Conservation (phyloP, 2,888 invertebrate species). For the Papilio gigon region DNA sequence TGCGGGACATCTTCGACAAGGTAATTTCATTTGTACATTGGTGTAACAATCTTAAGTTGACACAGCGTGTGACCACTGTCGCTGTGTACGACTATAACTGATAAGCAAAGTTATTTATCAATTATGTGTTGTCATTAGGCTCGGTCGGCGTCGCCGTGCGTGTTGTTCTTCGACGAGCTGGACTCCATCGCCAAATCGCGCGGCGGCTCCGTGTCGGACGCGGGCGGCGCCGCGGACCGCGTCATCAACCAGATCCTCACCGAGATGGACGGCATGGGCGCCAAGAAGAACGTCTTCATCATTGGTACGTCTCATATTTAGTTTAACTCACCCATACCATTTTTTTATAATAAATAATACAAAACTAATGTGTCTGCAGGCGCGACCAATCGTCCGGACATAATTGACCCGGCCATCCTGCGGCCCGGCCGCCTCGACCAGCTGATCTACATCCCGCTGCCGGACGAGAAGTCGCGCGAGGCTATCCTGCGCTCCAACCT, state of each 20-base stretch:
- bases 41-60: not conserved
- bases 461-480: slow-evolving; percentile 98
- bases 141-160: slow-evolving; percentile 99
- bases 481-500: slow-evolving; percentile 97
- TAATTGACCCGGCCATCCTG: slow-evolving; percentile 99
- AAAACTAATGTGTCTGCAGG: slow-evolving; percentile 83
- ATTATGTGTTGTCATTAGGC: slow-evolving; percentile 83
- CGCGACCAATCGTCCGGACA: slow-evolving; percentile 87
- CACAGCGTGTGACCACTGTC: too few relatives aligned
- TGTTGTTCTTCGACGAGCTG: slow-evolving; percentile 99
- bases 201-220: slow-evolving; percentile 98
- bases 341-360: not conserved
- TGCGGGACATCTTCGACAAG: slow-evolving; percentile 99
- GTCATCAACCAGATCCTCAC: slow-evolving; percentile 99
- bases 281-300: slow-evolving; percentile 99
- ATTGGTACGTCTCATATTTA: slow-evolving; percentile 97
- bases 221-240: slow-evolving; percentile 98
- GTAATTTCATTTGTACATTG: slow-evolving; percentile 65
- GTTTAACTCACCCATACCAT: too few relatives aligned
- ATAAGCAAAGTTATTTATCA: too few relatives aligned
- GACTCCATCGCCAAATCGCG: slow-evolving; percentile 99
- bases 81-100: too few relatives aligned
- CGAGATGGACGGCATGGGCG: slow-evolving; percentile 99
- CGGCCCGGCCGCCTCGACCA: slow-evolving; percentile 99
- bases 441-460: slow-evolving; percentile 99